Evolutionary conservation across 1,140 invertebrate genomes (phyloP), one percentile per base, ranked within the genome.

Genomic region (Orchesella cincta): DNA sequence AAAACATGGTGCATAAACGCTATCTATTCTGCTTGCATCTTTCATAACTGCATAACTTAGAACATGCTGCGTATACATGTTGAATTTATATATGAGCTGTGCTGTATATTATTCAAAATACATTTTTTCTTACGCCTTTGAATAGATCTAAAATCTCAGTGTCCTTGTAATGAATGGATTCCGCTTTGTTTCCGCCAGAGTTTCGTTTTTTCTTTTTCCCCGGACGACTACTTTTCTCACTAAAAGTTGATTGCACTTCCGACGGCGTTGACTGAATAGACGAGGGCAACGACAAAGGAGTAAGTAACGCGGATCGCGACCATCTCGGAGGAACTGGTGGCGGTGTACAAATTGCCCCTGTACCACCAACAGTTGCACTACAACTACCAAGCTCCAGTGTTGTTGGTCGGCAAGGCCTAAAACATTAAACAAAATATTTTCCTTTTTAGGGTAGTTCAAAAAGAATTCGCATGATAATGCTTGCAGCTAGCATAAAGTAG

Each of bases 141-240:
- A 82, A 82, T 29, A 80, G 51, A 51, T 80, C 80, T 29, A 73
- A 73, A 39, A 81, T 81, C 75, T 79, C 77, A 5, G 80, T 81
- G 67, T 82, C 81, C 67, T 82, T 82, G 76, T 82, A 82, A 78
- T 82, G 81, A 70, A 80, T 80, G 35, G 79, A 80, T 73, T 79
- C 77, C 26, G 76, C 76, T 71, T 77, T 81, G 29, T 67, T 73
- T 73, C 67, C 64, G 12, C 80, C 80, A 35, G 77, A 78, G 62
- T 71, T 74, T n/a, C 73, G 26, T 62, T 79, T 78, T 52, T 78
- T 81, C 77, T 81, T 81, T 76, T 81, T 81, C 39, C 54, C 64
- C 12, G 51, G 57, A 57, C 79, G 77, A 39, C 80, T 77, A 76
- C 78, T 78, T 76, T 79, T 81, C 73, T 81, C 80, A 23, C 74